A percentile compares a stretch with the other conserved stretches of the same genome.
Evolutionary conservation across 2,888 invertebrate genomes (phyloP).

Genomic region (Tetrapedia diversipes): DNA sequence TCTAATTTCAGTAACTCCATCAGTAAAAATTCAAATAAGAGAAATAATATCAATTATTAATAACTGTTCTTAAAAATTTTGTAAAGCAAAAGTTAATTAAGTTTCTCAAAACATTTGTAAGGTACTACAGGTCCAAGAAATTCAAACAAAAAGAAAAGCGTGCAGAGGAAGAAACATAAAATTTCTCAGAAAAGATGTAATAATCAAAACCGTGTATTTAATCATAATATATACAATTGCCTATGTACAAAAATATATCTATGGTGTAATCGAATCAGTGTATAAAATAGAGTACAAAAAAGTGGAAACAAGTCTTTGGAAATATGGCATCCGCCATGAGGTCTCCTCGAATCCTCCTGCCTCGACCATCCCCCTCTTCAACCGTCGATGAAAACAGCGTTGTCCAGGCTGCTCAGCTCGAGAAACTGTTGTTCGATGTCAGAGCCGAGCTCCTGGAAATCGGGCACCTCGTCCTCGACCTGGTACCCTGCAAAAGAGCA

Average conservation of each 20-base stretch:
- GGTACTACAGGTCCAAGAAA: no score
- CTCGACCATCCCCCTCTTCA: constrained; percentile 41
- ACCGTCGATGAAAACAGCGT: constrained; percentile 78
- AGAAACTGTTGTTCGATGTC: constrained; percentile 81
- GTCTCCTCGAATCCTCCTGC: not conserved
- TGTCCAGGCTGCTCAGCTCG: constrained; percentile 79
- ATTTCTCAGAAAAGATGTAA: not conserved
- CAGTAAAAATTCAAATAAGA: no score
- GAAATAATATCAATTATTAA: no score
- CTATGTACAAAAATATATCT: constrained; percentile 77
- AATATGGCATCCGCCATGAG: constrained; percentile 3
- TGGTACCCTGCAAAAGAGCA: constrained; percentile 73
- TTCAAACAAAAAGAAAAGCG: no score
- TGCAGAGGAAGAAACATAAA: not conserved
- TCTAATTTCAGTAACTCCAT: no score
- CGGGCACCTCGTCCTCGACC: constrained; percentile 75
- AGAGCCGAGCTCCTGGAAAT: constrained; percentile 79
- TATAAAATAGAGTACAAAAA: constrained; percentile 58
- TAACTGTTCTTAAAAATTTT: no score
- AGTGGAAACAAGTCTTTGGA: constrained; percentile 57
- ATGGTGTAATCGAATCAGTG: constrained; percentile 40
- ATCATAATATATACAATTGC: constrained; percentile 70
- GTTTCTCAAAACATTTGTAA: no score
- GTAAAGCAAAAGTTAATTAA: no score
- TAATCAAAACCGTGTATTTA: constrained; percentile 45